Evolutionary conservation across 2,113 vertebrate genomes (phyloP).

Genomic region (Ramphastos sulfuratus): DNA sequence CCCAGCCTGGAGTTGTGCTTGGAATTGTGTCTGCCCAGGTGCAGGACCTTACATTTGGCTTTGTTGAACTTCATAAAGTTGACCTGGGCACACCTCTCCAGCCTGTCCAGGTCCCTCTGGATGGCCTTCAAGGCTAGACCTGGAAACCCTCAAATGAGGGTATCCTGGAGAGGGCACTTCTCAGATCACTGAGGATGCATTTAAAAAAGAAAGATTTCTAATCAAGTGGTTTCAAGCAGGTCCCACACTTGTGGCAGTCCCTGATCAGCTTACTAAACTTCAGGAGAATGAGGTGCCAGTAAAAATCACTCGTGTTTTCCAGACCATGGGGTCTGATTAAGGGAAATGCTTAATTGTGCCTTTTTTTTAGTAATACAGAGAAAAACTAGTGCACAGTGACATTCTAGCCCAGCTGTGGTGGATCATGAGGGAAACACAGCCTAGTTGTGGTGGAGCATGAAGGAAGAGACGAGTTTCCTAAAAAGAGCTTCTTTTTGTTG

Average conservation of each 20-base stretch:
- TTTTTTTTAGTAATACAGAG: neutral
- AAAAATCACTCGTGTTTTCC: neutral
- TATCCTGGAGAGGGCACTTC: neutral
- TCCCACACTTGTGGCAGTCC: neutral
- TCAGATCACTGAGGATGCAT: neutral
- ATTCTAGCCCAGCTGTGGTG: neutral
- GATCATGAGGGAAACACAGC: neutral
- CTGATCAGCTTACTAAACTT: neutral
- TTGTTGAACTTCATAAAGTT: too few relatives aligned
- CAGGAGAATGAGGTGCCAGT: neutral
- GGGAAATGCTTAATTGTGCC: neutral
- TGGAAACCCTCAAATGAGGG: neutral
- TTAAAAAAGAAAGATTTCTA: neutral
- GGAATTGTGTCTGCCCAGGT: too few relatives aligned
- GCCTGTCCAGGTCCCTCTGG: too few relatives aligned
- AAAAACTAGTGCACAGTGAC: neutral
- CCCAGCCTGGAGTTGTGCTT: too few relatives aligned
- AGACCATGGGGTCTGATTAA: neutral
- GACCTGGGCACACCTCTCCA: too few relatives aligned
- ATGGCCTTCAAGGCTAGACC: neutral
- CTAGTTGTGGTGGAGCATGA: neutral
- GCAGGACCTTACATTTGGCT: too few relatives aligned
- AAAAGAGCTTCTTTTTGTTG: neutral
- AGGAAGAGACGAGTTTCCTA: neutral
- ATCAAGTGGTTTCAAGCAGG: neutral